Evolutionary conservation across 2,113 vertebrate species (phyloP).

Genomic region (Callionymus lyra): DNA sequence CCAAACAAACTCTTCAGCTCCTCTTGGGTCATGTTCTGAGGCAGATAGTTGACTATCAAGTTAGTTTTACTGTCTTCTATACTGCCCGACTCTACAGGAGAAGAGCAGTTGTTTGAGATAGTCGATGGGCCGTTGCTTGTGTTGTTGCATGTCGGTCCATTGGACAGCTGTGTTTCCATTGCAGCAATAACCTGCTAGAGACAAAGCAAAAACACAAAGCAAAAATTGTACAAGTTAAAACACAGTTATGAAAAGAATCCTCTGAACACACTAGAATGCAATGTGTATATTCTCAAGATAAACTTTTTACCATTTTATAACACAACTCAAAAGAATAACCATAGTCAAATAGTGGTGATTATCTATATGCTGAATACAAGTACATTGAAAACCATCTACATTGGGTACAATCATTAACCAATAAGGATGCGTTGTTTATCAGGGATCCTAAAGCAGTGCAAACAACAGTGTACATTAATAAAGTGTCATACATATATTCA

Average conservation of each 20-base stretch:
- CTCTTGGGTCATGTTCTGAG: conserved; percentile 97
- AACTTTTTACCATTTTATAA: no score
- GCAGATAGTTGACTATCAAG: conserved; percentile 98
- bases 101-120: conserved; percentile 89
- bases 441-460: no score
- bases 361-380: no score
- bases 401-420: no score
- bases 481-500: no score
- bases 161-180: conserved; percentile 99
- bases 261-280: conserved; percentile 25
- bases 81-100: conserved; percentile 86
- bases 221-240: neutral
- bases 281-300: no score
- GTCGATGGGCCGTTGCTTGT: conserved; percentile 84
- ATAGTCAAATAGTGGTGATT: no score
- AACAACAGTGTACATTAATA: no score
- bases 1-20: conserved; percentile 95
- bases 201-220: conserved; percentile 30
- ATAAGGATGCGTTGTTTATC: no score
- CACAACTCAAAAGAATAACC: no score
- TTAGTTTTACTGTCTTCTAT: conserved; percentile 98
- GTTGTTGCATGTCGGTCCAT: conserved; percentile 93
- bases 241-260: conserved; percentile 26
- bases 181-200: conserved; percentile 94
- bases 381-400: no score